phyloP scores from a whole-genome alignment of 2,113 vertebrate genomes.

The Xenus cinereus region DNA sequence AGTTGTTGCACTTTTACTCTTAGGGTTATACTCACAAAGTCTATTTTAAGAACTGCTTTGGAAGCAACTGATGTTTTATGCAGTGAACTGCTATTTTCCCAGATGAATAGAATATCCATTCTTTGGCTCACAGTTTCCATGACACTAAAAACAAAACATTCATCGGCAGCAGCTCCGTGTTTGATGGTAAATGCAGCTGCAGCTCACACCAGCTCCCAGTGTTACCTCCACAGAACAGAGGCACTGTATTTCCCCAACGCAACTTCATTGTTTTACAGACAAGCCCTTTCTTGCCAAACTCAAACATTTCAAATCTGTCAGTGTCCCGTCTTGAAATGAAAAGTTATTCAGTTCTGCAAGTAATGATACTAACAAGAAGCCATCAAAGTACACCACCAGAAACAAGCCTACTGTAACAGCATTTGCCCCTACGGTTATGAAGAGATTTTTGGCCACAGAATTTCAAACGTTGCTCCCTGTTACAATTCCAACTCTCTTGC shows the following conservation, averaged over 20 bases:
- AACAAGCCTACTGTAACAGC: background rate
- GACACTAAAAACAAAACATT: slow-evolving; percentile 83
- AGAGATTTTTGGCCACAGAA: background rate
- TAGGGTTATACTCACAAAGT: slow-evolving; percentile 65
- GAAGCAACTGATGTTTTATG: slow-evolving; percentile 76
- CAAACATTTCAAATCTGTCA: slow-evolving; percentile 46
- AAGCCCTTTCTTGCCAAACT: slow-evolving; percentile 30
- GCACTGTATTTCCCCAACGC: slow-evolving; percentile 67
- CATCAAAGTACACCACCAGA: background rate
- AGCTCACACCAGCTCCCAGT: slow-evolving; percentile 68
- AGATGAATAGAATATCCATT: slow-evolving; percentile 80
- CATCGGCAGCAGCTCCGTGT: slow-evolving; percentile 72
- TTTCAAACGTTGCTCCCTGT: background rate
- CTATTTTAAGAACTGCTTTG: slow-evolving; percentile 76
- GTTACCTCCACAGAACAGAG: slow-evolving; percentile 66
- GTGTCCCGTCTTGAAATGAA: slow-evolving; percentile 15
- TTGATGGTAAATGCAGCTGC: slow-evolving; percentile 81
- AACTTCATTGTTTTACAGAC: slow-evolving; percentile 65
- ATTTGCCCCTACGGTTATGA: background rate
- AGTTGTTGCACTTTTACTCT: slow-evolving; percentile 56
- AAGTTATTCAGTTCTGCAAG: slow-evolving; percentile 34
- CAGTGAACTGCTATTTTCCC: slow-evolving; percentile 76
- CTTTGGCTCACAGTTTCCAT: slow-evolving; percentile 81
- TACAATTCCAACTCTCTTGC: background rate
- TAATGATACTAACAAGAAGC: background rate